Evolutionary conservation across 2,113 vertebrate species (phyloP).

Genomic region (Campylorhamphus procurvoides): DNA sequence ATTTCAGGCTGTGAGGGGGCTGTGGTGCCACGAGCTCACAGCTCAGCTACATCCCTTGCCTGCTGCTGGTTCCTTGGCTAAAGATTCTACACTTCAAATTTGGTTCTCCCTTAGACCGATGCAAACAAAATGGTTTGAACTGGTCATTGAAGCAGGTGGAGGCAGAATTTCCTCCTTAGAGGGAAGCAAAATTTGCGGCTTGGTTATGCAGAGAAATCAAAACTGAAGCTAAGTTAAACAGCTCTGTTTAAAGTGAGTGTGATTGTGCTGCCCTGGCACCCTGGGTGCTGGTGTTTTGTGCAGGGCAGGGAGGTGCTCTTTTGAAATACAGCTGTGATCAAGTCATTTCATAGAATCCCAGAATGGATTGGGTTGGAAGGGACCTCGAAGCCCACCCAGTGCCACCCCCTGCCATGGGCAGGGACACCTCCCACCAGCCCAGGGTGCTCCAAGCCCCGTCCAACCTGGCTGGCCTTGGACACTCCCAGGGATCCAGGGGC

Average conservation of each 20-base stretch:
- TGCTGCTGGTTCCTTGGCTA: not conserved
- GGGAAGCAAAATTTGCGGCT: not conserved
- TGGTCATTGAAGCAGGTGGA: not conserved
- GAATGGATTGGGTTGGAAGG: not conserved
- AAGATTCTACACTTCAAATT: not conserved
- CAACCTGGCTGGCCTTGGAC: fast-evolving
- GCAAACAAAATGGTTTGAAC: not conserved
- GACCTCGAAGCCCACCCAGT: not conserved
- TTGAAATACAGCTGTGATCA: not conserved
- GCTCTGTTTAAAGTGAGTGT: not conserved
- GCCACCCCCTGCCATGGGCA: not conserved
- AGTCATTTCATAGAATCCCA: not conserved
- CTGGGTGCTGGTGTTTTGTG: not conserved
- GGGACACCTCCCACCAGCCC: not conserved
- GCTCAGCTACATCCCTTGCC: not conserved
- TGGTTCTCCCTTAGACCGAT: not conserved
- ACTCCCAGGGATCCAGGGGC: not conserved
- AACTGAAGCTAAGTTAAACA: not conserved
- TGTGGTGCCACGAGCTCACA: fast-evolving
- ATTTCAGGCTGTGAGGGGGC: not conserved
- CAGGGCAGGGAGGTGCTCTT: not conserved
- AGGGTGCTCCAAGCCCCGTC: fast-evolving
- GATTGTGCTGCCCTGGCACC: not conserved
- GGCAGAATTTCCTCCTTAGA: not conserved
- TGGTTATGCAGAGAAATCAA: not conserved